Percentiles rank a stretch among this genome's conserved stretches.
Conservation (phyloP, 2,888 invertebrate genomes). For the Agapostemon virescens region DNA sequence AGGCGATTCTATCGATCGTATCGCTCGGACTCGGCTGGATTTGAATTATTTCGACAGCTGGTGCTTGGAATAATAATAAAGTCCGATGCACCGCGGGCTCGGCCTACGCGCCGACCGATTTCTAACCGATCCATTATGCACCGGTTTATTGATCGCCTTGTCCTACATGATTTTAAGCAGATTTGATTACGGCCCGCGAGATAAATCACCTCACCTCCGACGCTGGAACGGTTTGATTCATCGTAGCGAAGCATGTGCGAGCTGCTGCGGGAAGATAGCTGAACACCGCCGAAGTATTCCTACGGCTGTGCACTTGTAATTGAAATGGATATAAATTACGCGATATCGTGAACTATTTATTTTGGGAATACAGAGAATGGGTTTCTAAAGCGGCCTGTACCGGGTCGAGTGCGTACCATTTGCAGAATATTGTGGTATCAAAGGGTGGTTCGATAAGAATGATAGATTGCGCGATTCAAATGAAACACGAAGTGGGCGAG, state of each 20-base stretch:
- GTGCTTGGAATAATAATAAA: slow-evolving; percentile 56
- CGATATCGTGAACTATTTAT: slow-evolving; percentile 5
- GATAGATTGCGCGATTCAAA: background rate
- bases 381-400: background rate
- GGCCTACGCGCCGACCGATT: slow-evolving; percentile 26
- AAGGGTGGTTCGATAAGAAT: background rate
- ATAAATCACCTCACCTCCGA: slow-evolving; percentile 37
- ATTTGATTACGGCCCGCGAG: slow-evolving; percentile 42
- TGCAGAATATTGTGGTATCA: background rate
- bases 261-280: background rate
- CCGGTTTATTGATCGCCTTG: slow-evolving; percentile 41
- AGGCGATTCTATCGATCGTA: slow-evolving; percentile 51
- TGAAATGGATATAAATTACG: slow-evolving; percentile 8
- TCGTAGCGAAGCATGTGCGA: slow-evolving; percentile 12
- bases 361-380: background rate
- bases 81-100: background rate
- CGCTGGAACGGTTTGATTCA: slow-evolving; percentile 27
- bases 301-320: slow-evolving; percentile 4
- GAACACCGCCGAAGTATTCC: background rate
- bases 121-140: slow-evolving; percentile 46
- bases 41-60: slow-evolving; percentile 49
- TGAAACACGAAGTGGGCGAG: background rate
- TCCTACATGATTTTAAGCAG: slow-evolving; percentile 50
- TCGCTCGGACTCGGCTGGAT: slow-evolving; percentile 30
- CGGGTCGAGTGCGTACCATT: background rate